These are phyloP conservation scores for Malurus splendens DNA, from an alignment of 2,797 vertebrate species.

Conservation along the genomic window DNA sequence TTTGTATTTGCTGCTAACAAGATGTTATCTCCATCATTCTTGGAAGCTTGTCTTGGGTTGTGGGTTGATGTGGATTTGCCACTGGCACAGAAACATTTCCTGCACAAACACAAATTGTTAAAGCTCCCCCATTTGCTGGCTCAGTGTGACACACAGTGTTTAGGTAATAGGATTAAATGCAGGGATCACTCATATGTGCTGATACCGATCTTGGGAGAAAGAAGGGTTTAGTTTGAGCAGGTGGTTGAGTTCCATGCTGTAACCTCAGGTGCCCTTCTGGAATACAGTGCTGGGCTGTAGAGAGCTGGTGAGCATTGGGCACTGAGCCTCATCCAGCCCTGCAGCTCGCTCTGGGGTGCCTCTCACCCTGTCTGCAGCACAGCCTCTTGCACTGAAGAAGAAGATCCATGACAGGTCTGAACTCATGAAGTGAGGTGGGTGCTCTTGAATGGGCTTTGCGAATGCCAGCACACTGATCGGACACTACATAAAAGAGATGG, in stretches of 20 bases:
- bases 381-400: neutral
- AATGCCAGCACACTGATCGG: neutral
- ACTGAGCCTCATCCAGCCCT: neutral
- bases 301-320: fast-evolving
- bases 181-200: neutral
- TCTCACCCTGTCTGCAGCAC: neutral
- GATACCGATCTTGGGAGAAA: neutral
- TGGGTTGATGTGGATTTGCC: constrained; percentile 42
- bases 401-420: neutral
- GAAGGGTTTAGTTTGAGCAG: neutral
- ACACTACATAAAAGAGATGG: neutral
- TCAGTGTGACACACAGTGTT: neutral
- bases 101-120: neutral
- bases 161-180: neutral
- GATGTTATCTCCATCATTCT: constrained; percentile 37
- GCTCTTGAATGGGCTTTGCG: neutral
- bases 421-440: neutral
- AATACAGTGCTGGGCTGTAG: neutral
- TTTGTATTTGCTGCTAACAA: constrained; percentile 19
- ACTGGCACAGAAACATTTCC: neutral
- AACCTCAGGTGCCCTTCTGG: neutral
- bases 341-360: neutral
- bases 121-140: neutral
- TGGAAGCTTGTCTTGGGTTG: constrained; percentile 4
- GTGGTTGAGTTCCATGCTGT: neutral